These are phyloP conservation scores for Pyrochroa serraticornis DNA, from an alignment of 2,888 invertebrate genomes.

Conservation along the genomic window DNA sequence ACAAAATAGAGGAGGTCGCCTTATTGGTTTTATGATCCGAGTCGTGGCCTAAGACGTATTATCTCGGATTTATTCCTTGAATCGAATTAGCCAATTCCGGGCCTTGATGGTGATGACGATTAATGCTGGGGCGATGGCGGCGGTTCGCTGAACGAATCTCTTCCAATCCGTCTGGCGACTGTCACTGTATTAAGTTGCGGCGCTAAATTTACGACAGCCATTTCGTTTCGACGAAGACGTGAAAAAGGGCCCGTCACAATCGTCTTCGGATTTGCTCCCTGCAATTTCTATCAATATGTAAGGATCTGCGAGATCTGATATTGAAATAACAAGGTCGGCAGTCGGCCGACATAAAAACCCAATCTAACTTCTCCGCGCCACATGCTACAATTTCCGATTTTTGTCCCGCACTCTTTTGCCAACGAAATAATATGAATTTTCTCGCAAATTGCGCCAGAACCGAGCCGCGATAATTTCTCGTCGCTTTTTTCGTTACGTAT, in stretches of 20 bases:
- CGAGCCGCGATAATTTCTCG: conserved; percentile 6
- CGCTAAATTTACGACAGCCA: conserved; percentile 39
- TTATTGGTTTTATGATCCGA: too few species aligned
- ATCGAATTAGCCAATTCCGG: too few species aligned
- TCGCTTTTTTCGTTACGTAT: conserved; percentile 5
- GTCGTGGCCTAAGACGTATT: too few species aligned
- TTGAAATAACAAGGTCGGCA: conserved; percentile 51
- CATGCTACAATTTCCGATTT: conserved; percentile 50
- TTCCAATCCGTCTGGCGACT: conserved; percentile 24
- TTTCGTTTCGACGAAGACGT: conserved; percentile 38
- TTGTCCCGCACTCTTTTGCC: conserved; percentile 10
- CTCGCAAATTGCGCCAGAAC: conserved; percentile 1
- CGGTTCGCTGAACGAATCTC: too few species aligned
- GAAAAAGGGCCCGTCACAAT: conserved; percentile 42
- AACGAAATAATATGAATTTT: conserved; percentile 21
- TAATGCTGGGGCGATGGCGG: too few species aligned
- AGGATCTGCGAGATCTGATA: conserved; percentile 48
- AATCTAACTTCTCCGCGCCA: conserved; percentile 51
- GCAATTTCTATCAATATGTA: conserved; percentile 52
- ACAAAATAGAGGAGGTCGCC: too few species aligned
- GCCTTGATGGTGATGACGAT: too few species aligned
- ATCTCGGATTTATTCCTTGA: too few species aligned
- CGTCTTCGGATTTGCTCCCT: conserved; percentile 41
- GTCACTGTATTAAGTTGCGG: conserved; percentile 38
- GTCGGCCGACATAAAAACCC: conserved; percentile 48